Percentiles rank a stretch among this genome's conserved stretches.
These are phyloP conservation scores for Gasterosteus aculeatus DNA, from an alignment of 2,113 vertebrate species.

Conservation along the genomic window DNA sequence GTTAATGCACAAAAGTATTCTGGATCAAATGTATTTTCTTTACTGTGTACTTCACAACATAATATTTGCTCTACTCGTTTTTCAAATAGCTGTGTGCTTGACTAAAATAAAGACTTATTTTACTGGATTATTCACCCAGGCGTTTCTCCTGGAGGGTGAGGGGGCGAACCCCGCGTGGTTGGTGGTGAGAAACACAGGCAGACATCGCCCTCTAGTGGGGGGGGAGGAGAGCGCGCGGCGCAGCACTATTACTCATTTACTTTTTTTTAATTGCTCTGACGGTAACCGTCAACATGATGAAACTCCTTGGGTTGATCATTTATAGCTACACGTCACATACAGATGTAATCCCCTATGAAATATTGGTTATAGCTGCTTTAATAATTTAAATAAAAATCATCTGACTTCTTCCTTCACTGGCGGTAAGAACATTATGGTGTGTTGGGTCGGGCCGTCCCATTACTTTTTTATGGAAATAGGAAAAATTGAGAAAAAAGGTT, in stretches of 20 bases:
- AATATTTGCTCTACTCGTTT: background rate
- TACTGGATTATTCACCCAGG: too few relatives aligned
- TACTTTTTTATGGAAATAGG: background rate
- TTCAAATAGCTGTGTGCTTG: too few relatives aligned
- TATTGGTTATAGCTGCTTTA: background rate
- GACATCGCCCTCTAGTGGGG: slow-evolving; percentile 65
- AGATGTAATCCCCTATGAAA: background rate
- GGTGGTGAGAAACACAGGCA: background rate
- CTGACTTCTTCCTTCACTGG: background rate
- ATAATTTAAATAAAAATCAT: background rate
- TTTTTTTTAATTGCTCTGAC: background rate
- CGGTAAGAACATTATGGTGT: background rate
- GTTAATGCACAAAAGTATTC: too few relatives aligned
- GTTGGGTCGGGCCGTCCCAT: background rate
- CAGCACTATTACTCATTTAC: too few relatives aligned
- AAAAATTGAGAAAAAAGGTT: background rate
- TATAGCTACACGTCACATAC: background rate
- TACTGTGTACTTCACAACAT: background rate
- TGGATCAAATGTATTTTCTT: background rate
- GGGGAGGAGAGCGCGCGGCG: background rate
- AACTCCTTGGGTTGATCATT: too few relatives aligned
- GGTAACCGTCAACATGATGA: background rate
- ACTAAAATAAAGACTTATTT: too few relatives aligned
- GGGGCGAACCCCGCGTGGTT: background rate
- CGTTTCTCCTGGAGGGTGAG: too few relatives aligned